These are phyloP conservation scores for Antitype chi DNA, from an alignment of 2,888 invertebrate species.

Conservation along the genomic window DNA sequence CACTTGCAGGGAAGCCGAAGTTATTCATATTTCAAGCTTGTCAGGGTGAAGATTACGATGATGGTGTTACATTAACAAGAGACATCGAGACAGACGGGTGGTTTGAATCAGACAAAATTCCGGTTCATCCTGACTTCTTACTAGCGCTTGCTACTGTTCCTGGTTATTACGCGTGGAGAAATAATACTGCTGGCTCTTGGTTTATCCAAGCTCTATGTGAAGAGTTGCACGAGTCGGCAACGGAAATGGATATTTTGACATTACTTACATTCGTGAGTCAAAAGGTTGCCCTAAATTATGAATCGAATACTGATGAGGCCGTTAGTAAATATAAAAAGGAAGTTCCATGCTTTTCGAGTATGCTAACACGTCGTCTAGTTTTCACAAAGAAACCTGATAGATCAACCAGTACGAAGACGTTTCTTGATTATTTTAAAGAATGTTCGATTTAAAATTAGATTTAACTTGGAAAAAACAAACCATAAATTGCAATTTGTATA, in stretches of 20 bases:
- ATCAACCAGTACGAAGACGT: conserved; percentile 7
- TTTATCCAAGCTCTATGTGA: conserved; percentile 97
- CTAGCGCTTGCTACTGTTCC: conserved; percentile 99
- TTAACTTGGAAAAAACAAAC: no score
- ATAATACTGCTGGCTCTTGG: conserved; percentile 98
- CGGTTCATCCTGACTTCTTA: conserved; percentile 97
- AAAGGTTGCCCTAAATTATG: conserved; percentile 96
- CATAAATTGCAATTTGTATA: not conserved
- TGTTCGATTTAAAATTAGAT: not conserved
- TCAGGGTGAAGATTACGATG: conserved; percentile 96
- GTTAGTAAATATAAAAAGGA: conserved; percentile 96
- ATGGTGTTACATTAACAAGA: conserved; percentile 91
- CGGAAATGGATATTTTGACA: conserved; percentile 94
- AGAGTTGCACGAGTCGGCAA: conserved; percentile 93
- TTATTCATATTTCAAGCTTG: conserved; percentile 96
- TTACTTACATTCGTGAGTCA: conserved; percentile 96
- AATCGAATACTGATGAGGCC: conserved; percentile 95
- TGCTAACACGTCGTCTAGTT: conserved; percentile 95
- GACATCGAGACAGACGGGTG: conserved; percentile 93
- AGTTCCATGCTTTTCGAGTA: conserved; percentile 97
- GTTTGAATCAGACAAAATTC: conserved; percentile 94
- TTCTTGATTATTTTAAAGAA: conserved; percentile 18
- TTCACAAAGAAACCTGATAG: conserved; percentile 89
- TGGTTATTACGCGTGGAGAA: conserved; percentile 98
- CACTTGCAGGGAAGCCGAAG: conserved; percentile 96